Conservation (phyloP, 2,113 vertebrate genomes). For the Odontesthes bonariensis region DNA sequence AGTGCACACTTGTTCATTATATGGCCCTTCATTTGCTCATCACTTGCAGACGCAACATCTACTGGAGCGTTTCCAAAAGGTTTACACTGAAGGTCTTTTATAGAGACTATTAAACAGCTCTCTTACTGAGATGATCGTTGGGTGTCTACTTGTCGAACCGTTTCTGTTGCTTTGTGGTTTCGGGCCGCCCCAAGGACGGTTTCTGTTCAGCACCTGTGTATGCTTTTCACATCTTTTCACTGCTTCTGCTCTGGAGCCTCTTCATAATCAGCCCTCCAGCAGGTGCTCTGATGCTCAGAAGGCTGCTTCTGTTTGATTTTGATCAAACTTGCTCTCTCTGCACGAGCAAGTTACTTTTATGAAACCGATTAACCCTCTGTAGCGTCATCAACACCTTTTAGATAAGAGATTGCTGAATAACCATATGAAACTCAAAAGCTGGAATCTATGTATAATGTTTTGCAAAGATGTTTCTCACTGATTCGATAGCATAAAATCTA, state of each 20-base stretch:
- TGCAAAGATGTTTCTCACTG: neutral
- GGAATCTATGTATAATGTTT: neutral
- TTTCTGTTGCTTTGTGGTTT: conserved; percentile 48
- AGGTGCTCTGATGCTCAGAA: conserved; percentile 43
- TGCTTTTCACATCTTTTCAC: conserved; percentile 48
- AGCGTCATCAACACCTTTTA: conserved; percentile 3
- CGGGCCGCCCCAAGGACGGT: conserved; percentile 15
- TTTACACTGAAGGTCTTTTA: conserved; percentile 51
- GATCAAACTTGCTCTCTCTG: conserved; percentile 27
- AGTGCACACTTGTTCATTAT: conserved; percentile 66
- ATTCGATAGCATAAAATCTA: neutral
- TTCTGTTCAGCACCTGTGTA: conserved; percentile 61
- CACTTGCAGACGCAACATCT: conserved; percentile 50
- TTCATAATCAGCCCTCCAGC: conserved; percentile 47
- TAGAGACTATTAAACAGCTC: conserved; percentile 57
- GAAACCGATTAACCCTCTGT: neutral
- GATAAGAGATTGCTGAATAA: neutral
- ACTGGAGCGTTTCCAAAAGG: conserved; percentile 54
- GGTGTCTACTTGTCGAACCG: conserved; percentile 43
- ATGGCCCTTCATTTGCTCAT: conserved; percentile 71
- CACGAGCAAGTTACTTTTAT: neutral
- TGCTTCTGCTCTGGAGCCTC: conserved; percentile 52
- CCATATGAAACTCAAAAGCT: neutral
- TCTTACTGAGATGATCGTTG: conserved; percentile 46
- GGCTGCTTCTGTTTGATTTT: conserved; percentile 48